A percentile compares a stretch with the other conserved stretches of the same genome.
Evolutionary conservation across 2,888 invertebrate genomes (phyloP).

Genomic region (Herminia tarsipennalis): DNA sequence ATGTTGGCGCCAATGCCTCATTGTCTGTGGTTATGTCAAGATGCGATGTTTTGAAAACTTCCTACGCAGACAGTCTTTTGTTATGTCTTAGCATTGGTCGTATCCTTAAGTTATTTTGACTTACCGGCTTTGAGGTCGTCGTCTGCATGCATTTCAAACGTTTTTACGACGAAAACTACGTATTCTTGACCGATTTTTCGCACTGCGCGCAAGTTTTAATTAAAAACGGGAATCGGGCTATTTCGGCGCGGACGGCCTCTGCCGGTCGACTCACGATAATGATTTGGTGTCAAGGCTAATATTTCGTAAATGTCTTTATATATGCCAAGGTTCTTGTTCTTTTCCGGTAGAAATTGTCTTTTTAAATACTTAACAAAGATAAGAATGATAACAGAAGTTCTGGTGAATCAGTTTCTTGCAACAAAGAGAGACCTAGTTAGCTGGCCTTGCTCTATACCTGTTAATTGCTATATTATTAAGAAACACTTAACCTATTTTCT

Average conservation of each 20-base stretch:
- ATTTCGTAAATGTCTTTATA: slow-evolving; percentile 71
- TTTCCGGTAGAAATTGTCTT: slow-evolving; percentile 61
- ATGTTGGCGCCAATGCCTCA: slow-evolving; percentile 65
- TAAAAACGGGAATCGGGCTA: slow-evolving; percentile 65
- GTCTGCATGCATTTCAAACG: slow-evolving; percentile 66
- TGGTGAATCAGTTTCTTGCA: slow-evolving; percentile 40
- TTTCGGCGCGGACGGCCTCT: slow-evolving; percentile 75
- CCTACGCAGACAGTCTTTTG: slow-evolving; percentile 48
- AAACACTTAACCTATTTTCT: slow-evolving; percentile 80
- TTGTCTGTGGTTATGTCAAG: slow-evolving; percentile 67
- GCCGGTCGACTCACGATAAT: slow-evolving; percentile 76
- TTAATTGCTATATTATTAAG: slow-evolving; percentile 80
- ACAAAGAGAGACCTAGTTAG: slow-evolving; percentile 58
- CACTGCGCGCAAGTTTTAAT: slow-evolving; percentile 62
- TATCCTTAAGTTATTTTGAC: slow-evolving; percentile 50
- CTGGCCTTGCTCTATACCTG: slow-evolving; percentile 67
- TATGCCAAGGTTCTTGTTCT: slow-evolving; percentile 73
- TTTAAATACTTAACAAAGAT: slow-evolving; percentile 44
- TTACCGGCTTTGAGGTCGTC: slow-evolving; percentile 52
- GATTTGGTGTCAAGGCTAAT: slow-evolving; percentile 79
- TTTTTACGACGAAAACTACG: slow-evolving; percentile 53
- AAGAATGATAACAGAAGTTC: slow-evolving; percentile 41
- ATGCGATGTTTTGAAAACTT: slow-evolving; percentile 72
- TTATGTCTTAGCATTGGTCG: slow-evolving; percentile 56
- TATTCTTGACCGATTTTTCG: slow-evolving; percentile 82